Conservation (phyloP, 1,140 invertebrate species). For the Caenorhabditis brenneri region DNA sequence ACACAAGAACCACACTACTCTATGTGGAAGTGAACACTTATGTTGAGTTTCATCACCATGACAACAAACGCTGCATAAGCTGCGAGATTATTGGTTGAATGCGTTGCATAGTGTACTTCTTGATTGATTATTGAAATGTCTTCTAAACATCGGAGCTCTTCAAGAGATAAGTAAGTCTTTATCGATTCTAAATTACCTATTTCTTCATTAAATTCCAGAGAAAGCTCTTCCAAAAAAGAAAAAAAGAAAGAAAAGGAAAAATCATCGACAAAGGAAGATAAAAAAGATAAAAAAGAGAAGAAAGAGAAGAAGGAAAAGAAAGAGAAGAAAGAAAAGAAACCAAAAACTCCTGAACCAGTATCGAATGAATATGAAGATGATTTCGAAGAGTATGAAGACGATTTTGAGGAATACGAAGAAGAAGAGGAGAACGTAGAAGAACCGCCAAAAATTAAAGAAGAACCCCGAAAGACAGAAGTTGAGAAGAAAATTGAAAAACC, state of each 20-base stretch:
- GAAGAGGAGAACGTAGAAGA: background rate
- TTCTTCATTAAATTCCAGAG: background rate
- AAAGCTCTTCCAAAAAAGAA: background rate
- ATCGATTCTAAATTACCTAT: background rate
- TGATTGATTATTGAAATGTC: background rate
- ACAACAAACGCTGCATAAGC: background rate
- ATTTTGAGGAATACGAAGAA: background rate
- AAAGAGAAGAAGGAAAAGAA: background rate
- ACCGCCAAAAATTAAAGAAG: background rate
- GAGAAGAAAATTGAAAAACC: background rate
- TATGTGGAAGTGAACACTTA: too few relatives aligned
- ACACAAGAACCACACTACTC: too few relatives aligned
- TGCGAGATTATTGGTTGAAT: background rate
- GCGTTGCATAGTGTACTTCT: background rate
- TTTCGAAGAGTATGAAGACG: background rate
- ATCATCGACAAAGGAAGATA: too few relatives aligned
- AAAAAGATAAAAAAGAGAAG: too few relatives aligned
- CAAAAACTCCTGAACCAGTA: background rate
- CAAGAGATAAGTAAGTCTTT: background rate
- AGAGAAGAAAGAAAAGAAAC: conserved; percentile 1
- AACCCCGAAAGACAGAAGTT: too few relatives aligned
- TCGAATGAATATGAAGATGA: background rate
- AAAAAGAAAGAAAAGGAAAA: background rate
- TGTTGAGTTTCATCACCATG: background rate
- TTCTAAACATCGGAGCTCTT: background rate